Conservation (phyloP, 1,140 invertebrate species). For the Brachionus calyciflorus region DNA sequence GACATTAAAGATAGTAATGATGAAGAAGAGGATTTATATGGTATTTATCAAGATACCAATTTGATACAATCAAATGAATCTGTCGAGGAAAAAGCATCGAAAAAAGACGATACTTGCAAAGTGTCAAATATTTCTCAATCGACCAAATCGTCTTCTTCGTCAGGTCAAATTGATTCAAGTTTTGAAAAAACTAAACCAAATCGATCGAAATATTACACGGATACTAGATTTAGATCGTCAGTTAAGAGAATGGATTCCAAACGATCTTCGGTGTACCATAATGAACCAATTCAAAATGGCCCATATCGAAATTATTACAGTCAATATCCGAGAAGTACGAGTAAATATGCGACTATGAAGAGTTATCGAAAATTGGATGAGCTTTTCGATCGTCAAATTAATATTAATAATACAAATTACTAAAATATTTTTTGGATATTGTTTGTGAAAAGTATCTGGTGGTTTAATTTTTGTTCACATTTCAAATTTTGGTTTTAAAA, state of each 20-base stretch:
- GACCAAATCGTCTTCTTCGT: neutral
- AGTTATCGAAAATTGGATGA: conserved; percentile 26
- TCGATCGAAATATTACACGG: neutral
- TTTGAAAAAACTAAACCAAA: neutral
- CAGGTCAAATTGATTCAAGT: neutral
- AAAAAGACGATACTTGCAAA: neutral
- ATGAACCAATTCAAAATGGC: neutral
- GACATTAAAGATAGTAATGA: conserved; percentile 39
- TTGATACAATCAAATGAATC: neutral
- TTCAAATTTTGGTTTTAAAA: no score
- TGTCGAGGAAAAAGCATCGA: neutral
- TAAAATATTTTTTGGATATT: neutral
- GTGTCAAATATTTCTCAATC: neutral
- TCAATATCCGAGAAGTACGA: neutral
- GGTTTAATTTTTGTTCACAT: no score
- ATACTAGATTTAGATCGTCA: neutral
- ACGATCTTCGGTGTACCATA: neutral
- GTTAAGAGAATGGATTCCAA: conserved; percentile 9
- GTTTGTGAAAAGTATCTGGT: no score
- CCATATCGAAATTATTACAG: neutral
- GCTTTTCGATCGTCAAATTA: conserved; percentile 13
- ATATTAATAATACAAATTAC: neutral
- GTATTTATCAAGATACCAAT: conserved; percentile 35
- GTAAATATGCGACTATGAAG: neutral
- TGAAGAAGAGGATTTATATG: conserved; percentile 36